These are phyloP conservation scores for Vireo altiloquus DNA, from an alignment of 2,113 vertebrate genomes.

Conservation along the genomic window DNA sequence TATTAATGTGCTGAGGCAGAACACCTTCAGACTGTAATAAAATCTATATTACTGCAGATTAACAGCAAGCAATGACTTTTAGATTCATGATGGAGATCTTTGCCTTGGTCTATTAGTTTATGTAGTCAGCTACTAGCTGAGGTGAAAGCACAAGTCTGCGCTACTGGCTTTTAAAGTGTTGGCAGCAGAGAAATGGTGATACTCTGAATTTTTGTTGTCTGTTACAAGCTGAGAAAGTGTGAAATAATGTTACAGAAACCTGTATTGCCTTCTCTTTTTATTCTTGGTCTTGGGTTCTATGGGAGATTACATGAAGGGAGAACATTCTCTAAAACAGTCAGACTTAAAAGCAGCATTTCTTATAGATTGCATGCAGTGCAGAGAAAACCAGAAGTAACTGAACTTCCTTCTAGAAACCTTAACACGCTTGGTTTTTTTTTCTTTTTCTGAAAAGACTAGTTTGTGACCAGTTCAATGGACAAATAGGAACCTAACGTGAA, in stretches of 20 bases:
- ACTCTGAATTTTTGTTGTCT: neutral
- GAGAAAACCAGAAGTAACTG: neutral
- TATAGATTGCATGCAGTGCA: neutral
- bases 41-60: neutral
- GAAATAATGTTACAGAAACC: neutral
- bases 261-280: neutral
- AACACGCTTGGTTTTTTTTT: neutral
- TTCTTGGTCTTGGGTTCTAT: neutral
- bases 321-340: neutral
- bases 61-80: neutral
- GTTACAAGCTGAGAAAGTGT: neutral
- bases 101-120: neutral
- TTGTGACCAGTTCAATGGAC: neutral
- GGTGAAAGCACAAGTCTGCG: neutral
- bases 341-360: neutral
- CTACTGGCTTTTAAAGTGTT: neutral
- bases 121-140: neutral
- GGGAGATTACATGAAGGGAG: neutral
- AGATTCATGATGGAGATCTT: neutral
- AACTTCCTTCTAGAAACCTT: neutral
- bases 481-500: neutral
- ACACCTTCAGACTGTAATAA: neutral
- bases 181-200: neutral
- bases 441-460: neutral
- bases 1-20: neutral